phyloP scores from a whole-genome alignment of 1,140 invertebrate genomes.

The Dreissena polymorpha region DNA sequence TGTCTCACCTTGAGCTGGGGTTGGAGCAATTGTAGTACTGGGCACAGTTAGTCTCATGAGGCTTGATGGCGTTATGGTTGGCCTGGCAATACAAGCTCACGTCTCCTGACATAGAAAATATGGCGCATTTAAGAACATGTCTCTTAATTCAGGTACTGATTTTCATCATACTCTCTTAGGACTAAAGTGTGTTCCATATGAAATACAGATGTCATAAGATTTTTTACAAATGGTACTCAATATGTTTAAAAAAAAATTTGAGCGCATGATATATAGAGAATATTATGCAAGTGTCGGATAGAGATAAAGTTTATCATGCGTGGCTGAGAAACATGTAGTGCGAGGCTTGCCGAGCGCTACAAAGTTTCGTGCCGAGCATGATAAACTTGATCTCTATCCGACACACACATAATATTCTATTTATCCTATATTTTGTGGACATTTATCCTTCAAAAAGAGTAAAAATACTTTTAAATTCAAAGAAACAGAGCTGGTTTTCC shows the following conservation, averaged over 20 bases:
- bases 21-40: slow-evolving; percentile 69
- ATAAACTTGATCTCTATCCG: too few species aligned
- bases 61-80: slow-evolving; percentile 45
- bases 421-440: too few species aligned
- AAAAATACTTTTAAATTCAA: too few species aligned
- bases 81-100: slow-evolving; percentile 55
- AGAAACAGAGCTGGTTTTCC: too few species aligned
- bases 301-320: too few species aligned
- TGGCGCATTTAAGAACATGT: slow-evolving; percentile 1
- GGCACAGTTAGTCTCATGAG: slow-evolving; percentile 65
- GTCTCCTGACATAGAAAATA: slow-evolving; percentile 36
- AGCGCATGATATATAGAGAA: too few species aligned
- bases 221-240: not conserved
- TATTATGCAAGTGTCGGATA: too few species aligned
- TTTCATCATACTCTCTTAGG: not conserved
- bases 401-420: too few species aligned
- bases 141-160: slow-evolving; percentile 8
- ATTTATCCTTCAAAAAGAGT: too few species aligned
- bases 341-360: too few species aligned
- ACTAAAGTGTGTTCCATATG: not conserved
- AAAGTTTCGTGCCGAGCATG: too few species aligned
- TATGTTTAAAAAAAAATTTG: not conserved
- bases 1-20: not conserved
- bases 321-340: too few species aligned
- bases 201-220: not conserved